Base-by-base conservation (phyloP, 92 coral and sea anemone species). In the Montipora capitata region DNA sequence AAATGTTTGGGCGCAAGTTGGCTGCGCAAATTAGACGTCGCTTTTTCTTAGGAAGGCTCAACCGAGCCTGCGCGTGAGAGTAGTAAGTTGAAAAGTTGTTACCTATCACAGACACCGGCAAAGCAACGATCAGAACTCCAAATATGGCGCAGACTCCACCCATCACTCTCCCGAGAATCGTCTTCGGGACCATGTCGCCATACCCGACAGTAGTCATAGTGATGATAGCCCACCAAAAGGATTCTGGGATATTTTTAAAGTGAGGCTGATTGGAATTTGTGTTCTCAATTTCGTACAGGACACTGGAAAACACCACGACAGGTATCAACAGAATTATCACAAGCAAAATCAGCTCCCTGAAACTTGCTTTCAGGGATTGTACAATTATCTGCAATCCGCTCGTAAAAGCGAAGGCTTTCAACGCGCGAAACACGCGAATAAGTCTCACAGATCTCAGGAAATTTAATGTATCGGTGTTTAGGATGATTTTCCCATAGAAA, bases 201-300 rank as follows among this genome's bases (percentile, higher is more conserved):
- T 98, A 98, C 2, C 98, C 99, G 11, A 98, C 99, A 0, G 99
- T 98, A 18, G 99, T 98, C 96, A 98, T 98, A 54, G 99, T 98
- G 74, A 98, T 98, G 20, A 98, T 91, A 3, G 99, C 98, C 99
- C 99, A 98, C 99, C 99, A 98, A 81, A 98, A 96, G 72, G 99
- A 81, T 78, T 92, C 94, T 52, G 98, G 99, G 75, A 98, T 98
- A 69, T 84, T 96, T 10, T 77, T 72, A 71, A 98, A 98, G 58
- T 94, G 91, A 3, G 86, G 83, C 52, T 94, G 72, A 4, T 10
- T 68, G 5, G 77, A 52, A 0, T 56, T 3, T 0, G 67, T 62
- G 15, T 90, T 78, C 64, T 98, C 99, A 49, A 96, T 66, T 74
- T 94, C 98, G 72, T 86, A 94, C 42, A 98, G 91, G 43, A 98